These are phyloP conservation scores for Paedocypris sp. DNA, from an alignment of 2,113 vertebrate species.

Conservation along the genomic window DNA sequence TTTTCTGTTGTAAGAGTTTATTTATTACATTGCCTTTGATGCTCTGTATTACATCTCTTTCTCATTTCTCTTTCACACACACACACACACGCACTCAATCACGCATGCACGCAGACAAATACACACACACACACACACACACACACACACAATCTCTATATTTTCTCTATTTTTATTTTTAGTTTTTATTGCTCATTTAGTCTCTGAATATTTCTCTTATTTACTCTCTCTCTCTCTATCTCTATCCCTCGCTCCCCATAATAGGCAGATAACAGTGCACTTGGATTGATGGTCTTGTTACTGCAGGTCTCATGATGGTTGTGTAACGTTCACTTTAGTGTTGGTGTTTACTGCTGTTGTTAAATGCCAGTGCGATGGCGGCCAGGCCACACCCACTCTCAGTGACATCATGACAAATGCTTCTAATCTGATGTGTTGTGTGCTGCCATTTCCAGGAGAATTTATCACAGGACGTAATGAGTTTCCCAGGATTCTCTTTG, in stretches of 20 bases:
- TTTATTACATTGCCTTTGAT: too few species aligned
- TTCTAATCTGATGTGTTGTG: background rate
- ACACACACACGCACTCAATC: too few species aligned
- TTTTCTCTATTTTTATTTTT: too few species aligned
- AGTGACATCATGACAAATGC: background rate
- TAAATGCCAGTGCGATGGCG: background rate
- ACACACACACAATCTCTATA: too few species aligned
- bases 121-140: too few species aligned
- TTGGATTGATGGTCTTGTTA: background rate
- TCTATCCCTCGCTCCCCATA: background rate
- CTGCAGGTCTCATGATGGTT: background rate
- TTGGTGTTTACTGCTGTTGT: background rate
- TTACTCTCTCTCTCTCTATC: background rate
- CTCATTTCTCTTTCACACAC: too few species aligned
- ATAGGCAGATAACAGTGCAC: background rate
- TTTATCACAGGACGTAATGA: background rate
- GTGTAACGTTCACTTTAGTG: background rate
- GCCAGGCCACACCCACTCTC: background rate
- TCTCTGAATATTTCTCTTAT: background rate
- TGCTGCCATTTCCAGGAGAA: background rate
- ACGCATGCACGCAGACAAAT: too few species aligned
- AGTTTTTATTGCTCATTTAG: too few species aligned
- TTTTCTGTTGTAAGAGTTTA: too few species aligned
- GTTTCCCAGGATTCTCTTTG: background rate
- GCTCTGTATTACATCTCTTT: too few species aligned